These are phyloP conservation scores for Lycaena phlaeas DNA, from an alignment of 2,888 invertebrate species.

Conservation along the genomic window DNA sequence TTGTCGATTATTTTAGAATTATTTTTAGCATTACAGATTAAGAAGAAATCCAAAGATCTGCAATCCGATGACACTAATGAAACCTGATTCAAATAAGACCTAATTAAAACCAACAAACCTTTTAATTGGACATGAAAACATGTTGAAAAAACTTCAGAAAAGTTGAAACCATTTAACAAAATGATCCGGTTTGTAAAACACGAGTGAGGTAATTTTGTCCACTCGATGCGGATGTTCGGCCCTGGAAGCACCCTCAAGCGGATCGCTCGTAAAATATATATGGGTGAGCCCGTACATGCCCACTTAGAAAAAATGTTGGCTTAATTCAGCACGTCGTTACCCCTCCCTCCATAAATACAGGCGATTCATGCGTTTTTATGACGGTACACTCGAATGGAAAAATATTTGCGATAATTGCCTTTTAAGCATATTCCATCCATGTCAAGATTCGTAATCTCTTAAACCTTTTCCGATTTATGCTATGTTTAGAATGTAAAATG, in stretches of 20 bases:
- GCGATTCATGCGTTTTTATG: conserved; percentile 56
- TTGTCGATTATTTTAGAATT: too few species aligned
- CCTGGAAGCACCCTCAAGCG: conserved; percentile 48
- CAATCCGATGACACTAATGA: too few species aligned
- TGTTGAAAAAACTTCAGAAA: not conserved
- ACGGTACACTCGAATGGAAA: conserved; percentile 22
- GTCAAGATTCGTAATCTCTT: conserved; percentile 4
- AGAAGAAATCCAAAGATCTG: too few species aligned
- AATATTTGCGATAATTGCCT: conserved; percentile 7
- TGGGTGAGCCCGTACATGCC: conserved; percentile 57
- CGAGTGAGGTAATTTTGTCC: conserved; percentile 54
- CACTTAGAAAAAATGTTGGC: conserved; percentile 68
- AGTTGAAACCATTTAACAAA: conserved; percentile 18
- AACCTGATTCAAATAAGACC: too few species aligned
- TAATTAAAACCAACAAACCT: too few species aligned
- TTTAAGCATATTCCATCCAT: not conserved
- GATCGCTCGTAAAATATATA: conserved; percentile 67
- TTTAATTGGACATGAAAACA: not conserved
- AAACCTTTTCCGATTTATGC: too few species aligned
- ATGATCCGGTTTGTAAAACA: conserved; percentile 43
- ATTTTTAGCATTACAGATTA: too few species aligned
- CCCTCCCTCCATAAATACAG: conserved; percentile 48
- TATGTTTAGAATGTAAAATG: too few species aligned
- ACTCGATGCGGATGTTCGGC: conserved; percentile 51
- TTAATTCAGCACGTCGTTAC: conserved; percentile 62